Percentiles rank a stretch among this genome's conserved stretches.
Evolutionary conservation across 1,140 invertebrate genomes (phyloP).

Genomic region (Drosophila tani): DNA sequence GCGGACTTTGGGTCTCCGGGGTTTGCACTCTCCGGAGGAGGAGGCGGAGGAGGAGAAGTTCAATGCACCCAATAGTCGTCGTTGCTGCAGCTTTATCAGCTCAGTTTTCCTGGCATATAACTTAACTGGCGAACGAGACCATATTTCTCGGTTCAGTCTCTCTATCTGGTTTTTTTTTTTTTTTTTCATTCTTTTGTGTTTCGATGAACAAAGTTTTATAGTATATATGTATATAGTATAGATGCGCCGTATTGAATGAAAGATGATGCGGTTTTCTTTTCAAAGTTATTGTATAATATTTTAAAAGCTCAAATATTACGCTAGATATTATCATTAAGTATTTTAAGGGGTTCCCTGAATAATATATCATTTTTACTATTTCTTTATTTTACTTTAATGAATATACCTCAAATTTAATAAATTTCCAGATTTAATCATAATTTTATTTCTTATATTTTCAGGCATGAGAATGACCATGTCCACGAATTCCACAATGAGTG

Average conservation of each 20-base stretch:
- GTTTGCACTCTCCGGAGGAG: slow-evolving; percentile 16
- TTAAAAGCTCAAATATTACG: too few relatives aligned
- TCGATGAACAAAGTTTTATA: slow-evolving; percentile 9
- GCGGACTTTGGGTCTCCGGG: slow-evolving; percentile 15
- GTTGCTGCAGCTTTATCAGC: slow-evolving; percentile 27
- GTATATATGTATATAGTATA: neutral
- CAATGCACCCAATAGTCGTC: slow-evolving; percentile 24
- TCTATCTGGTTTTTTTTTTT: slow-evolving; percentile 4
- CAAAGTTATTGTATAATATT: too few relatives aligned
- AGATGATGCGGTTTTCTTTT: neutral
- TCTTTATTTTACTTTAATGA: neutral
- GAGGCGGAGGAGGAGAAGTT: slow-evolving; percentile 1
- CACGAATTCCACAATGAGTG: slow-evolving; percentile 87
- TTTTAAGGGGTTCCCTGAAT: neutral
- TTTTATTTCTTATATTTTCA: slow-evolving; percentile 76
- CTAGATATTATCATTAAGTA: neutral
- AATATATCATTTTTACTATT: too few relatives aligned
- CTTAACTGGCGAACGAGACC: slow-evolving; percentile 42
- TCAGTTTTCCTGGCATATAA: slow-evolving; percentile 32
- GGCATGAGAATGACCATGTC: slow-evolving; percentile 90
- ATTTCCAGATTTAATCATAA: neutral
- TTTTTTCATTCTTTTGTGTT: slow-evolving; percentile 23
- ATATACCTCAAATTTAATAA: neutral
- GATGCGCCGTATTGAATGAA: neutral
- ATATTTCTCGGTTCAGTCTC: slow-evolving; percentile 11